phyloP scores from a whole-genome alignment of 2,797 vertebrate genomes.

The Lepilemur septentrionalis region DNA sequence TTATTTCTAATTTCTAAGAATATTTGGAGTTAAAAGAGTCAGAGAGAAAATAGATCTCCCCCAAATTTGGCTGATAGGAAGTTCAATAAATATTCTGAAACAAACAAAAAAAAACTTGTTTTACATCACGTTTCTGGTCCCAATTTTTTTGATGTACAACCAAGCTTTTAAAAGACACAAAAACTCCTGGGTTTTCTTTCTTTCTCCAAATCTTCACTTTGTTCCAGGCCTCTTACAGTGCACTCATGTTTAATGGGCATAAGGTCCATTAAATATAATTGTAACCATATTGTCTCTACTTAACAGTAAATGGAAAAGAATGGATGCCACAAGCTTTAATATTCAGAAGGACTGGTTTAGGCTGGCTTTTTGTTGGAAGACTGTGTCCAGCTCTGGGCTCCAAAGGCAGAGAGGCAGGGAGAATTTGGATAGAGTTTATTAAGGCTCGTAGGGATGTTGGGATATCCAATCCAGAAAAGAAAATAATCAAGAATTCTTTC shows the following conservation, averaged over 20 bases:
- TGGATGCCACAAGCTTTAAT: slow-evolving; percentile 42
- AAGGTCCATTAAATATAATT: slow-evolving; percentile 65
- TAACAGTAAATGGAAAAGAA: slow-evolving; percentile 62
- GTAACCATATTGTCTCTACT: slow-evolving; percentile 54
- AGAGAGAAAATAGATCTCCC: neutral
- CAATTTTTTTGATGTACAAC: neutral
- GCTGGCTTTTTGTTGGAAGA: slow-evolving; percentile 32
- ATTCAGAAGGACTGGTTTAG: slow-evolving; percentile 3
- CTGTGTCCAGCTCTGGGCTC: neutral
- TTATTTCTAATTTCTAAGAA: slow-evolving; percentile 11
- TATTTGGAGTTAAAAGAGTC: neutral
- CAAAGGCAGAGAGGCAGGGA: neutral
- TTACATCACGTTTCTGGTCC: neutral
- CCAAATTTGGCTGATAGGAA: neutral
- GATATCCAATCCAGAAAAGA: neutral
- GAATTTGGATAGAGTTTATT: slow-evolving; percentile 8
- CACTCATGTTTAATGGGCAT: slow-evolving; percentile 53
- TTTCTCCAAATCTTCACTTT: slow-evolving; percentile 31
- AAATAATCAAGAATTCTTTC: neutral
- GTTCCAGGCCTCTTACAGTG: neutral
- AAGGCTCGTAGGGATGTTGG: neutral
- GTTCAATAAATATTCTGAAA: neutral
- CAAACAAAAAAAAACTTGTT: neutral
- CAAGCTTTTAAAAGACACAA: slow-evolving; percentile 17
- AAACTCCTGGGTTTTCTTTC: neutral